These are phyloP conservation scores for Sander lucioperca DNA, from an alignment of 2,113 vertebrate species.

Conservation along the genomic window DNA sequence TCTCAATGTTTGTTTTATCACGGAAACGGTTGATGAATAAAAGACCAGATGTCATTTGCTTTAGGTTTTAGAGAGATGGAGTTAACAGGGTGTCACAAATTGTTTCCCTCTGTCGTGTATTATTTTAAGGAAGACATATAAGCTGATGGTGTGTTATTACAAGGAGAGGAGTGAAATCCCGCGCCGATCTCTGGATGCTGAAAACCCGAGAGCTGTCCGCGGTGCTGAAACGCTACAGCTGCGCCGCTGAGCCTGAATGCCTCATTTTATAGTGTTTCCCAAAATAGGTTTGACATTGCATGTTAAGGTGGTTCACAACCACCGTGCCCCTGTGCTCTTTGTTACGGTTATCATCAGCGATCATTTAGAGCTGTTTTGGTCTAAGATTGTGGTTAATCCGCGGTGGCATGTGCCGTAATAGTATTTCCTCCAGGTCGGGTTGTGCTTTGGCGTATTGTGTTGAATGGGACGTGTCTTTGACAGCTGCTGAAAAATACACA, in stretches of 20 bases:
- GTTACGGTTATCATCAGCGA: neutral
- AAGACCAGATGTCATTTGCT: neutral
- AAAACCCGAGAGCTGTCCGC: slow-evolving; percentile 49
- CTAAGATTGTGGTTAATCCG: slow-evolving; percentile 27
- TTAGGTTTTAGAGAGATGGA: neutral
- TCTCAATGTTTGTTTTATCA: slow-evolving; percentile 21
- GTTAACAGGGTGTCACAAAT: slow-evolving; percentile 1
- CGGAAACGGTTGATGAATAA: slow-evolving; percentile 34
- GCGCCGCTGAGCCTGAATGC: neutral
- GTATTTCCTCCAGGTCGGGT: slow-evolving; percentile 48
- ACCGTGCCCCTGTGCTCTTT: neutral
- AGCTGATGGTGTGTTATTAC: neutral
- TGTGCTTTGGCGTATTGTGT: slow-evolving; percentile 50
- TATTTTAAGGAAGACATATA: neutral
- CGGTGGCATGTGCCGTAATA: slow-evolving; percentile 67
- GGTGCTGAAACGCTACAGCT: slow-evolving; percentile 59
- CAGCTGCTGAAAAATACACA: neutral
- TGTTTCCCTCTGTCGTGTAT: neutral
- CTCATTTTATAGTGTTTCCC: slow-evolving; percentile 4
- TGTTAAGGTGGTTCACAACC: slow-evolving; percentile 22
- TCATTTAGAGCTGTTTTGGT: neutral
- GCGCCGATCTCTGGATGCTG: neutral
- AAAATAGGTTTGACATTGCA: slow-evolving; percentile 47
- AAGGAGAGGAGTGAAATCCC: slow-evolving; percentile 1
- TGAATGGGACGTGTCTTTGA: slow-evolving; percentile 20